These are phyloP conservation scores for Ceratotherium simum DNA, from an alignment of 2,113 vertebrate species.

Conservation along the genomic window DNA sequence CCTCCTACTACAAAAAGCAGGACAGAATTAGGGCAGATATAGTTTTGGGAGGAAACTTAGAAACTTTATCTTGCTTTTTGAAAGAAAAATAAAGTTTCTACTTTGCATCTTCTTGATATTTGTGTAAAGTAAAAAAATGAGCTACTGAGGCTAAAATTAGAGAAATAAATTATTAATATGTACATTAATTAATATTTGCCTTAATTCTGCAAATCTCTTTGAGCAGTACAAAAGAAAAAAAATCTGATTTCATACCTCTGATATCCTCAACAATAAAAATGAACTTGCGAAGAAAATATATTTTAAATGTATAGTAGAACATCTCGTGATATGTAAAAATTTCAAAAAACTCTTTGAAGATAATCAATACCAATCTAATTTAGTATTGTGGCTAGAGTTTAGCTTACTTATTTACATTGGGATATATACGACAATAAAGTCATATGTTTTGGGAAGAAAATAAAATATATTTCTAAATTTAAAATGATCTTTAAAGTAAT, in stretches of 20 bases:
- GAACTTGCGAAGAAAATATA: background rate
- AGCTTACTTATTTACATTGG: background rate
- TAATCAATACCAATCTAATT: background rate
- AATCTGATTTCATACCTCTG: background rate
- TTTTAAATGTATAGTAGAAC: background rate
- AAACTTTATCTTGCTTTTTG: background rate
- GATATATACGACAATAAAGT: background rate
- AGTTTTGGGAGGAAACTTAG: background rate
- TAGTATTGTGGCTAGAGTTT: background rate
- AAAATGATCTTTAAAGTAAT: background rate
- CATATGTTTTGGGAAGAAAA: background rate
- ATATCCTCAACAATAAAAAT: background rate
- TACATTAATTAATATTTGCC: background rate
- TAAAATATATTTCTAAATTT: background rate
- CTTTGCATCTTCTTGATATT: background rate
- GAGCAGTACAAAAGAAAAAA: background rate
- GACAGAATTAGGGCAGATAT: background rate
- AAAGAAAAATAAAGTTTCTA: conserved; percentile 47
- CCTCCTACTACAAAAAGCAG: background rate
- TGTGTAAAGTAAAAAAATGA: background rate
- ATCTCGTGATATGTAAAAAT: background rate
- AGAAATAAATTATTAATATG: conserved; percentile 13
- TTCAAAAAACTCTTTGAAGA: background rate
- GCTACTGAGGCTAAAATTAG: background rate
- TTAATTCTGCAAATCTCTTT: background rate